Percentiles rank a stretch among this genome's conserved stretches.
These are phyloP conservation scores for Myrmecophaga tridactyla DNA, from an alignment of 2,113 vertebrate species.

Conservation along the genomic window DNA sequence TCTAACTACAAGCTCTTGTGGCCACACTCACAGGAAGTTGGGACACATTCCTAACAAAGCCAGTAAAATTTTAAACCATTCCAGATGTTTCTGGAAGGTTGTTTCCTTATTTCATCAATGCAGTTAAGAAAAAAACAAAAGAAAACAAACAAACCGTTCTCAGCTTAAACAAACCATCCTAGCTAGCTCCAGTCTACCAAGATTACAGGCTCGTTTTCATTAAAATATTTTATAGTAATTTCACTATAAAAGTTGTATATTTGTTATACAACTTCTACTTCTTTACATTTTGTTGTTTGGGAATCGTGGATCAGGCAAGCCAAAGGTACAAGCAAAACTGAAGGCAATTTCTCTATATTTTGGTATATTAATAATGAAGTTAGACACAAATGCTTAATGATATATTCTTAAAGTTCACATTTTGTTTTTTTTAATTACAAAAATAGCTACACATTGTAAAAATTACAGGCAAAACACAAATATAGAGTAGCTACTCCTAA, in stretches of 20 bases:
- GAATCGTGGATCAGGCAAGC: slow-evolving; percentile 13
- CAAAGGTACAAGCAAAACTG: slow-evolving; percentile 7
- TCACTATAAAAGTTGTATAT: not conserved
- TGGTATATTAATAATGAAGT: not conserved
- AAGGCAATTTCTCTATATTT: not conserved
- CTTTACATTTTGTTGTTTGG: not conserved
- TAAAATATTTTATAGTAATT: not conserved
- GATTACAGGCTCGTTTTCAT: not conserved
- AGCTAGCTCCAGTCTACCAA: not conserved
- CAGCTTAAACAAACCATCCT: not conserved
- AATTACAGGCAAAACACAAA: slow-evolving; percentile 10
- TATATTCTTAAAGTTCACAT: not conserved
- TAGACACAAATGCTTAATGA: not conserved
- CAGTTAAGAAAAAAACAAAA: not conserved
- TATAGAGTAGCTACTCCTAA: not conserved
- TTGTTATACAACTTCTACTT: not conserved
- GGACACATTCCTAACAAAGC: not conserved
- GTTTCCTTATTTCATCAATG: slow-evolving; percentile 5
- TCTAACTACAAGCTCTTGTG: not conserved
- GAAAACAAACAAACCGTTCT: not conserved
- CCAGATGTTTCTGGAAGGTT: not conserved
- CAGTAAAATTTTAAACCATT: slow-evolving; percentile 7
- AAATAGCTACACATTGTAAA: no score
- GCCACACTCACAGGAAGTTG: not conserved
- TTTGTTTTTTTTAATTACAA: slow-evolving; percentile 25